These are phyloP conservation scores for Larimichthys crocea DNA, from an alignment of 2,113 vertebrate species.

Conservation along the genomic window DNA sequence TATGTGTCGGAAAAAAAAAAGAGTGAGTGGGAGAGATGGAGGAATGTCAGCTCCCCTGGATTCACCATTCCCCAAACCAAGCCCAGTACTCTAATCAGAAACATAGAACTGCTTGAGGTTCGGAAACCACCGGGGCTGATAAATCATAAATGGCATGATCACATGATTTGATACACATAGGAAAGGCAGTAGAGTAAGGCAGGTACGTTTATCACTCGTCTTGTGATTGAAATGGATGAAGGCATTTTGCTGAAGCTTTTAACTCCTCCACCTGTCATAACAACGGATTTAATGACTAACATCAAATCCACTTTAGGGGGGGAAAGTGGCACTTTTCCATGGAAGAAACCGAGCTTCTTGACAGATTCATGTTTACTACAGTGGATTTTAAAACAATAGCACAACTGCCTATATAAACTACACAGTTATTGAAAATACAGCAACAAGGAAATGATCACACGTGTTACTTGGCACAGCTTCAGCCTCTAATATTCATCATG, in stretches of 20 bases:
- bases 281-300: not conserved
- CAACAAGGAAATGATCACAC: not conserved
- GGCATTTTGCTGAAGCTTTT: not conserved
- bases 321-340: not conserved
- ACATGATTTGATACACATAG: not conserved
- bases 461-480: not conserved
- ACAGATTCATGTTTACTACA: not conserved
- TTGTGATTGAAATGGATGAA: not conserved
- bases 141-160: slow-evolving; percentile 17
- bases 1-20: slow-evolving; percentile 8
- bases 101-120: slow-evolving; percentile 5
- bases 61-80: slow-evolving; percentile 21
- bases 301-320: not conserved
- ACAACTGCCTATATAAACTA: not conserved
- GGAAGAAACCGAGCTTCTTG: not conserved
- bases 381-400: slow-evolving; percentile 7
- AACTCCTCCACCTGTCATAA: not conserved
- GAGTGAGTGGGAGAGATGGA: slow-evolving; percentile 31
- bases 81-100: slow-evolving; percentile 15
- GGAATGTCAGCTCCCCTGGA: slow-evolving; percentile 29
- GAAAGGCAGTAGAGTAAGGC: not conserved
- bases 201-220: not conserved
- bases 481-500: not conserved
- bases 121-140: slow-evolving; percentile 20
- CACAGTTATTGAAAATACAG: not conserved